These are phyloP conservation scores for Pongo abelii DNA, from an alignment of 2,113 vertebrate genomes.

Conservation along the genomic window DNA sequence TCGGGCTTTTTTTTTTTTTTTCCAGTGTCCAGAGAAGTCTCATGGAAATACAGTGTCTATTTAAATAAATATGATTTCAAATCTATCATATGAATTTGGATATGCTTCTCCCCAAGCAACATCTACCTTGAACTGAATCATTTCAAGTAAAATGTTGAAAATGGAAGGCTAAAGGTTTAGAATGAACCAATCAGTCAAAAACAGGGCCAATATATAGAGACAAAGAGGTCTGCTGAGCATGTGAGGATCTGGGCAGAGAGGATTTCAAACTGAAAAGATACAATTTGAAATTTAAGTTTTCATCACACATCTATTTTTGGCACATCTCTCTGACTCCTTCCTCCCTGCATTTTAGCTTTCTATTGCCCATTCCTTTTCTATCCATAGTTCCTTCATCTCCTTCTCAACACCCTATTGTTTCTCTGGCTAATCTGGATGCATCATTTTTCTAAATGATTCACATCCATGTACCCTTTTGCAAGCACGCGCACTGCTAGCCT, in stretches of 20 bases:
- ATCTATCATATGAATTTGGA: neutral
- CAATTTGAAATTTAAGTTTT: neutral
- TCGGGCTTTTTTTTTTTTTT: neutral
- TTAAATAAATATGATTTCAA: constrained; percentile 57
- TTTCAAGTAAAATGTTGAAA: neutral
- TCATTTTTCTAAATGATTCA: neutral
- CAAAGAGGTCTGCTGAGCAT: neutral
- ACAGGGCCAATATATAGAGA: rapidly evolving
- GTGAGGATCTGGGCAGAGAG: rapidly evolving
- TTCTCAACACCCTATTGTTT: neutral
- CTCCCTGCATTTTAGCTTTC: neutral
- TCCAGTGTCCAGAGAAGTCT: constrained; percentile 31
- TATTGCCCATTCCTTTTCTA: neutral
- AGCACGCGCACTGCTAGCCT: neutral
- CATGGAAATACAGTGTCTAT: neutral
- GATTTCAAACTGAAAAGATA: neutral
- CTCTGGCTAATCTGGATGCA: neutral
- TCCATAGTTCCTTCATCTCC: rapidly evolving
- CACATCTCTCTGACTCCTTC: neutral
- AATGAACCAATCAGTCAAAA: neutral
- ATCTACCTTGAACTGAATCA: neutral
- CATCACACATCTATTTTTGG: neutral
- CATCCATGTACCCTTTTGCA: neutral
- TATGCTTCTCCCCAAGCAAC: neutral
- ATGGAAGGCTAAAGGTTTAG: neutral